Evolutionary conservation across 2,888 invertebrate species (phyloP), one percentile per base, ranked within the genome.

Genomic region (Aphodius granarius): DNA sequence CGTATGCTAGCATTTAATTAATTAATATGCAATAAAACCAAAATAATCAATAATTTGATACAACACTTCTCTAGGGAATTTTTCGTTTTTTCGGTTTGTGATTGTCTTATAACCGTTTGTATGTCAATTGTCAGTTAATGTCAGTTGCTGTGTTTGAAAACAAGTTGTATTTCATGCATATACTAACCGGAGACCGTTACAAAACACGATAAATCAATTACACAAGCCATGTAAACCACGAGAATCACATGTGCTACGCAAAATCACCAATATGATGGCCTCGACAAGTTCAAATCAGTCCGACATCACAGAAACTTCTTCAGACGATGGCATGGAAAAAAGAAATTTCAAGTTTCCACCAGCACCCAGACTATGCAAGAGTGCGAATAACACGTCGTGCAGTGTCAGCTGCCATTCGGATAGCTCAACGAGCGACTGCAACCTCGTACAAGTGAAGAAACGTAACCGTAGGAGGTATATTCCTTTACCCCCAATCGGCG

Each of bases 401-500:
- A 84, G 83, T 72, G 73, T 77, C 6, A 80, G 80, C 71, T 82
- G 82, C 18, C 80, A 81, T 63, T 85, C 85, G 13, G 85, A 86
- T 73, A 84, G 84, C 77, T 85, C 85, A 0, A 66, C 78, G 17
- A 80, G 80, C 72, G 80, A 81, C 73, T 76, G 79, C 1, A 75
- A 78, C 66, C 75, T 79, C 13, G 70, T 77, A 13, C 78, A 77
- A 71, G 73, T 75, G 17, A 80, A 76, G 75, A 75, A 75, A 66
- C 75, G 78, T n/a, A 78, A 75, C 71, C 74, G 78, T 15, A 77
- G 80, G 77, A 77, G 78, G 75, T 62, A 80, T 63, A 71, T 76
- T 75, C 9, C 73, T 71, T 82, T 91, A 75, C 91, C 91, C 23
- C 94, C 95, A 0, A 92, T 96, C 83, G 96, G 95, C 71, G 94